Percentiles rank a stretch among this genome's conserved stretches.
phyloP scores from a whole-genome alignment of 2,888 invertebrate species.

The Molanna angustata region DNA sequence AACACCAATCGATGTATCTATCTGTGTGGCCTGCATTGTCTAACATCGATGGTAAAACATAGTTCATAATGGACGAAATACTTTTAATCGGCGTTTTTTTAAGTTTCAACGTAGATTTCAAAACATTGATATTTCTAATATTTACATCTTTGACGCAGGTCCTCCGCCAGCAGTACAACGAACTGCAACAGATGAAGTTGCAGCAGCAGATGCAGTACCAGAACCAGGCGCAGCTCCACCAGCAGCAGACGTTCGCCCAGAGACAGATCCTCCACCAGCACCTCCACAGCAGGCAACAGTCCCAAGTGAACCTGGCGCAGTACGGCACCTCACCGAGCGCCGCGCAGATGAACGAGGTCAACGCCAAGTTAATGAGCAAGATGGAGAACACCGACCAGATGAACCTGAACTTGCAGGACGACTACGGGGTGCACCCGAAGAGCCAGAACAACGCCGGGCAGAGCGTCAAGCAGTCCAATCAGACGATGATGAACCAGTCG shows the following conservation, averaged over 20 bases:
- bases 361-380: conserved; percentile 36
- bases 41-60: too few species aligned
- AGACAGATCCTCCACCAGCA: conserved; percentile 61
- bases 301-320: conserved; percentile 36
- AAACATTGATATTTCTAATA: too few species aligned
- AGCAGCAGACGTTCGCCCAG: conserved; percentile 63
- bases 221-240: conserved; percentile 61
- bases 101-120: too few species aligned
- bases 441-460: conserved; percentile 3
- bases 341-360: conserved; percentile 28
- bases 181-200: conserved; percentile 63
- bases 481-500: conserved; percentile 9
- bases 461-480: neutral
- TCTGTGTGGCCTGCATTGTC: too few species aligned
- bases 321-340: conserved; percentile 37
- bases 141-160: too few species aligned
- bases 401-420: conserved; percentile 20
- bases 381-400: too few species aligned
- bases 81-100: too few species aligned
- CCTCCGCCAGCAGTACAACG: conserved; percentile 59
- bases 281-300: conserved; percentile 45
- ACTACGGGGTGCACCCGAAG: conserved; percentile 20
- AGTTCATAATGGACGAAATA: too few species aligned
- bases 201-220: conserved; percentile 63
- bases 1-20: too few species aligned